These are phyloP conservation scores for Cataglyphis livida DNA, from an alignment of 2,888 invertebrate genomes.

Conservation along the genomic window DNA sequence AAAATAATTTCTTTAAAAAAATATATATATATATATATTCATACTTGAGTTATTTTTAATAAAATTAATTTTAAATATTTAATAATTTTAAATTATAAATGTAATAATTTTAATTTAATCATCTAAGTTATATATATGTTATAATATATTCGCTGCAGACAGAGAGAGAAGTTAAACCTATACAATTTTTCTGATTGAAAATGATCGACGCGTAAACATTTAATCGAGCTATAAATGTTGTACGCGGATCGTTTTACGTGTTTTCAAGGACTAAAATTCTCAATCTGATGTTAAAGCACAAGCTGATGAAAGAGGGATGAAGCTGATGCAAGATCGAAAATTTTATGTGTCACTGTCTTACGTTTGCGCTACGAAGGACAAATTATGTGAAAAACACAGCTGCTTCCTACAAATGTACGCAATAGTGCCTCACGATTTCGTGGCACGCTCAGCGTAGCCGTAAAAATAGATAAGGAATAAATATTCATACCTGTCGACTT, in stretches of 20 bases:
- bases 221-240: slow-evolving; percentile 16
- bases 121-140: not conserved
- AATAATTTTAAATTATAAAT: not conserved
- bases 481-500: slow-evolving; percentile 25
- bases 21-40: not conserved
- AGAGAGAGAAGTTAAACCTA: no score
- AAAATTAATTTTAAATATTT: not conserved
- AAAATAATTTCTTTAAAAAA: not conserved
- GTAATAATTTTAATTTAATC: not conserved
- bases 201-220: not conserved
- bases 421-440: slow-evolving; percentile 29
- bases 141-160: not conserved
- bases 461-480: slow-evolving; percentile 41
- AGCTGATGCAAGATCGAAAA: slow-evolving; percentile 61
- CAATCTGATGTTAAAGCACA: not conserved
- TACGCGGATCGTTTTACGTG: not conserved
- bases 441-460: not conserved
- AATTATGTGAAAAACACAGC: slow-evolving; percentile 52
- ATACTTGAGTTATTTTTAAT: not conserved
- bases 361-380: slow-evolving; percentile 41
- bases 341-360: slow-evolving; percentile 11
- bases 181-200: slow-evolving; percentile 8
- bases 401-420: slow-evolving; percentile 33
- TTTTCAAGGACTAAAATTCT: slow-evolving; percentile 10
- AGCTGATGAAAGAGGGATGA: slow-evolving; percentile 12